Evolutionary conservation across 2,113 vertebrate genomes (phyloP), one percentile per base, ranked within the genome.

Genomic region (Ctenodactylus gundi): DNA sequence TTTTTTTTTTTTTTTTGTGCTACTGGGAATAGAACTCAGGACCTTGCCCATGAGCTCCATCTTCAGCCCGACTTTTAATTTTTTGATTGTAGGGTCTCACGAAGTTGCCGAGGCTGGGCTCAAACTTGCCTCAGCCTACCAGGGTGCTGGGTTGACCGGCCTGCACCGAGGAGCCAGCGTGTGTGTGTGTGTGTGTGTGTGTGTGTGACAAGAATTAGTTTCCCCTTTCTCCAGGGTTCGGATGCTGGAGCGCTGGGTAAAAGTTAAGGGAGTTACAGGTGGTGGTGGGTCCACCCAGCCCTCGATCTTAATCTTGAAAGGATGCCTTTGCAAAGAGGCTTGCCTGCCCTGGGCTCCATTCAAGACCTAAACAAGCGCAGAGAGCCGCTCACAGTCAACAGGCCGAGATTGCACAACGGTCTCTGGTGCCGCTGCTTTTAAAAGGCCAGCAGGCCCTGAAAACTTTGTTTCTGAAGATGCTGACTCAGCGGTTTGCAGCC

Each of bases 401-500:
- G 0, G 76, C n/a, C 88, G 25, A 81, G 72, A 55, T 95, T 97
- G 95, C 96, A 90, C 95, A 96, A 96, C 96, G 96, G 95, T 89
- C 84, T 80, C 80, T 23, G 5, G 62, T 21, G 95, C 92, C 34
- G 92, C 94, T 78, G 72, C n/a, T n/a, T 93, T 93, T 77, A 83
- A 89, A 76, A 92, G 89, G 96, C 95, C 90, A 36, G 90, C 90
- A 36, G 90, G 94, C 95, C 86, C 73, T 36, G 93, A 90, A 96
- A 90, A 96, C 97, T 97, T 96, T 95, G 97, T 96, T 82, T 97
- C 89, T 85, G 97, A 97, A 98, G 98, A 95, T 97, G 98, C 98
- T 98, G 98, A 98, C 95, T 98, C 98, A 98, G 98, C 98, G 94
- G 85, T 92, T 94, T 41, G 92, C 88, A 97, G 97, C 96, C 96